Evolutionary conservation across 2,888 invertebrate genomes (phyloP), one percentile per base, ranked within the genome.

Genomic region (Malthinus seriepunctatus): DNA sequence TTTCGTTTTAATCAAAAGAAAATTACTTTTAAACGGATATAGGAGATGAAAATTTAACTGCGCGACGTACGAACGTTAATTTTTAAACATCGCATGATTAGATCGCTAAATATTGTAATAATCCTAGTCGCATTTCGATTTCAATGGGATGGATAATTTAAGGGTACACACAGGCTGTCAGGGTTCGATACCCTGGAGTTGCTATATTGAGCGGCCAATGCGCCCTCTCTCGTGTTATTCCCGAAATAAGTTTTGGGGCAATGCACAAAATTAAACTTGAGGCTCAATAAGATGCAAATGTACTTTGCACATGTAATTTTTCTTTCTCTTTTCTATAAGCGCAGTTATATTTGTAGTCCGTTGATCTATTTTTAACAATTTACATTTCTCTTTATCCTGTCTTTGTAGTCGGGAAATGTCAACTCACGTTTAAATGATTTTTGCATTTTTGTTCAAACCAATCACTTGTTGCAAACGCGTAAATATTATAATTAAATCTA

Each of bases 141-240:
- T 59, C 50, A 51, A 51, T 54, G 50, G 32, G 32, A 49, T 42
- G 50, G 37, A 59, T 54, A 49, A 58, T 49, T 53, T 52, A 53
- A 53, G 52, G 58, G 53, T 57, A 48, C 51, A 50, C 57, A 35
- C 9, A 51, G 59, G 32, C 38, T 59, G 52, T 50, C 56, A 47
- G 56, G 60, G 63, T 64, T 64, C 64, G 64, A 64, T 63, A 63
- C 56, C 64, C 60, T 42, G 63, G 62, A 59, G 51, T 51, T 52
- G 64, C 61, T 64, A 64, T 59, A 63, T 63, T 55, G 63, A 64
- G 56, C 63, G 64, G 54, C 38, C 52, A 59, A 59, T 47, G 58
- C 58, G 62, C 63, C 54, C 60, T 55, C 60, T 54, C 58, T 56
- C 51, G 46, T 37, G 39, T 52, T 49, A 32, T 47, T 58, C 55